Percentiles rank a stretch among this genome's conserved stretches.
Evolutionary conservation across 35 echinoderm and acorn worm genomes (phyloP).

Genomic region (Lytechinus pictus): DNA sequence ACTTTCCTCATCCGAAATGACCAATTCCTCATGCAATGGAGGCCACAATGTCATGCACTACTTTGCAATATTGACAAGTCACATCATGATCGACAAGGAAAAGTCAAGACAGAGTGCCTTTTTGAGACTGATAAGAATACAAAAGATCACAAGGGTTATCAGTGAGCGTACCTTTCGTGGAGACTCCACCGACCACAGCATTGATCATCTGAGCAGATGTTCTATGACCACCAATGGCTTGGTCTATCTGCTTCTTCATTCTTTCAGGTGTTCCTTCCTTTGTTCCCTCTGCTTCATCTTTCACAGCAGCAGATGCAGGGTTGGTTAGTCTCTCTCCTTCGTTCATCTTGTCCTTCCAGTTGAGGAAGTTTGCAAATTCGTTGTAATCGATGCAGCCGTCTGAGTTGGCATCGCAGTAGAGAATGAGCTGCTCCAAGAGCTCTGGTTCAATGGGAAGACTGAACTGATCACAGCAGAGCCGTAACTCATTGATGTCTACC

Average conservation of each 20-base stretch:
- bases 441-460: conserved; percentile 91
- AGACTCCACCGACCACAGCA: conserved; percentile 91
- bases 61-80: too few relatives aligned
- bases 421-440: conserved; percentile 78
- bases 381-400: conserved; percentile 84
- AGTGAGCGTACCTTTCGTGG: conserved; percentile 72
- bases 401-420: conserved; percentile 73
- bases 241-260: conserved; percentile 93
- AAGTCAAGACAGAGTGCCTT: too few relatives aligned
- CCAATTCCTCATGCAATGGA: too few relatives aligned
- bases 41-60: too few relatives aligned
- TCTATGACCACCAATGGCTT: conserved; percentile 80
- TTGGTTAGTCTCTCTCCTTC: conserved; percentile 59
- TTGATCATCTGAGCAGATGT: conserved; percentile 86
- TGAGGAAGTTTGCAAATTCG: conserved; percentile 98
- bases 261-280: conserved; percentile 60
- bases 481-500: conserved; percentile 87
- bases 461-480: conserved; percentile 91
- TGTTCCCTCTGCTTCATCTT: conserved; percentile 20
- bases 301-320: not conserved
- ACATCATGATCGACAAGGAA: too few relatives aligned
- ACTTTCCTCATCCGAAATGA: too few relatives aligned
- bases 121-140: too few relatives aligned
- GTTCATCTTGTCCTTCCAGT: conserved; percentile 98
- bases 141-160: not conserved